Evolutionary conservation across 2,113 vertebrate species (phyloP), one percentile per base, ranked within the genome.

Genomic region (Origma solitaria): DNA sequence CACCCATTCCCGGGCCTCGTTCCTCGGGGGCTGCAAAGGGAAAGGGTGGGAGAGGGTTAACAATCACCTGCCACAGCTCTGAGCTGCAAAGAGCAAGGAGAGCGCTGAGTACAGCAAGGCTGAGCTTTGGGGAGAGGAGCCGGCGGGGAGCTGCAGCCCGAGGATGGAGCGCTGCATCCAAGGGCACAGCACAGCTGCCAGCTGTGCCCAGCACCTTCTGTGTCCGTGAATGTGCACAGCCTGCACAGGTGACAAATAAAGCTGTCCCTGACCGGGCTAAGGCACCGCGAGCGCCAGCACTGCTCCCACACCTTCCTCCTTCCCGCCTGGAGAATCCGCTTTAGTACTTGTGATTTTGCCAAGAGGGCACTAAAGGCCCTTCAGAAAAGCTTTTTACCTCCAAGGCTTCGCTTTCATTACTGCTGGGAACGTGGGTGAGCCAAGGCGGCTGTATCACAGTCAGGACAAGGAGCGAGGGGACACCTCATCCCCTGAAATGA

Each of bases 191-290:
- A 1, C 68, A 6, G 14, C 51, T 15, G 9, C 18, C 88, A 3
- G 44, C 19, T 33, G 58, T 1, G 21, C 50, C n/a, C 68, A 30
- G 2, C 80, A n/a, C 66, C 61, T 37, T 10, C 0, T 0, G 40
- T 7, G 33, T 1, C 22, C 10, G 45, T 2, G 7, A 35, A 5
- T 0, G 6, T 19, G 56, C 66, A 4, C 37, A 1, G 24, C 0
- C 42, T 8, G 42, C 58, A 4, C 15, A 14, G 35, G 82, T 2
- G 42, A 62, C 51, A 47, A 15, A 57, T 0, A 4, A 8, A 66
- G 6, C 40, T 3, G 56, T 28, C 27, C 51, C 3, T 1, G 80
- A 1, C 1, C 0, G 2, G 45, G 42, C 4, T 0, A 3, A 9
- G 49, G 0, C 44, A 18, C 50, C 1, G 11, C 1, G 2, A 56